Percentiles rank a stretch among this genome's conserved stretches.
Evolutionary conservation across 1,140 invertebrate genomes (phyloP).

Genomic region (Heliconius hewitsoni): DNA sequence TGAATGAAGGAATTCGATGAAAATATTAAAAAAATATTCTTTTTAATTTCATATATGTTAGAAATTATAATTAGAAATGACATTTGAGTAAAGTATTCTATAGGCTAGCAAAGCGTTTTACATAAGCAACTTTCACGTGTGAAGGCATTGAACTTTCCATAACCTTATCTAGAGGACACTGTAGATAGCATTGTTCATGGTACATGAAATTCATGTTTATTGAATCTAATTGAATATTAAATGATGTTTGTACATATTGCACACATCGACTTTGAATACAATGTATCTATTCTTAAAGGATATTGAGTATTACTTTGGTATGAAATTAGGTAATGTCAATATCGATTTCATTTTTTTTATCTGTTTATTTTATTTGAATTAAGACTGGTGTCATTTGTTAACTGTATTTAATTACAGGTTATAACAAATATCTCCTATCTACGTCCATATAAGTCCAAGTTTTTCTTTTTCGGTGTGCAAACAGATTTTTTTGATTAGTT

Average conservation of each 20-base stretch:
- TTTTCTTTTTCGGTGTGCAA: too few species aligned
- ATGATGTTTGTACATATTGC: not conserved
- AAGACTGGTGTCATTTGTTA: not conserved
- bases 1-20: too few species aligned
- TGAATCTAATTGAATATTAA: constrained; percentile 5
- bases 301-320: not conserved
- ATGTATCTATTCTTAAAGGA: not conserved
- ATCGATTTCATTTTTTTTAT: not conserved
- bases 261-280: not conserved
- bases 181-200: not conserved
- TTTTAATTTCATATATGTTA: too few species aligned
- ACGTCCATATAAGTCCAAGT: too few species aligned
- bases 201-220: constrained; percentile 4
- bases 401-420: not conserved
- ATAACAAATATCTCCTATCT: too few species aligned
- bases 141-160: constrained; percentile 13
- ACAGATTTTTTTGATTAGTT: too few species aligned
- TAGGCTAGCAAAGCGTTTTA: not conserved
- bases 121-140: not conserved
- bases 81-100: not conserved
- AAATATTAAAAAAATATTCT: too few species aligned
- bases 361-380: too few species aligned
- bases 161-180: constrained; percentile 7
- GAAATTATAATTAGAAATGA: not conserved
- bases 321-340: not conserved